These are phyloP conservation scores for Nephrocerus scutellatus DNA, from an alignment of 2,888 invertebrate species.

Conservation along the genomic window DNA sequence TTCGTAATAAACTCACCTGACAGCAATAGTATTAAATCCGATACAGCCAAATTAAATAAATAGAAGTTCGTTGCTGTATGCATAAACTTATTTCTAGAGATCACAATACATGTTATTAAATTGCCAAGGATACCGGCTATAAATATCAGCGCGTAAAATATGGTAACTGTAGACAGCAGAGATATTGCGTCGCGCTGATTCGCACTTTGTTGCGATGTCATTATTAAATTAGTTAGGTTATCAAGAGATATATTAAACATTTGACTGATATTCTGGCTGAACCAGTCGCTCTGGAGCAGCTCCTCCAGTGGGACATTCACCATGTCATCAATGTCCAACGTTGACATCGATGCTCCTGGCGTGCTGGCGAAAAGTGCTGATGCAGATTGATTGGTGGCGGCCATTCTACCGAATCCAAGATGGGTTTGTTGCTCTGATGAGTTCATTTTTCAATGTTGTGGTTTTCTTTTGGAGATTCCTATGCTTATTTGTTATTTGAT, in stretches of 20 bases:
- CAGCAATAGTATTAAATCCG: constrained; percentile 69
- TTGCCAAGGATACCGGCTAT: constrained; percentile 75
- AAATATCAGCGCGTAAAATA: constrained; percentile 56
- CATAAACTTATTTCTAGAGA: constrained; percentile 74
- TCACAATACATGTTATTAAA: constrained; percentile 76
- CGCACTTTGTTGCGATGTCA: too few relatives aligned
- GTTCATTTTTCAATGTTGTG: too few relatives aligned
- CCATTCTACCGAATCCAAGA: too few relatives aligned
- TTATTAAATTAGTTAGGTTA: constrained; percentile 34
- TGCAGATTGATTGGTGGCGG: too few relatives aligned
- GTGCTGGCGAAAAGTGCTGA: too few relatives aligned
- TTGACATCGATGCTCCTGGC: too few relatives aligned
- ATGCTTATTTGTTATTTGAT: too few relatives aligned
- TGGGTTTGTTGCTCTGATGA: too few relatives aligned
- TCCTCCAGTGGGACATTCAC: constrained; percentile 21
- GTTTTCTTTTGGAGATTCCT: too few relatives aligned
- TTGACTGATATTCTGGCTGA: constrained; percentile 40
- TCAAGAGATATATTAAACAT: constrained; percentile 40
- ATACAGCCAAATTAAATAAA: constrained; percentile 77
- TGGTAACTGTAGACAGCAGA: constrained; percentile 53
- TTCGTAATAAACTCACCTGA: constrained; percentile 62
- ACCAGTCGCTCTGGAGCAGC: constrained; percentile 36
- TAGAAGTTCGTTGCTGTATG: constrained; percentile 77
- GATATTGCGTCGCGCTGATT: constrained; percentile 29
- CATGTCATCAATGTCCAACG: too few relatives aligned